Conservation (phyloP, 2,113 vertebrate genomes). For the Xenopus laevis region DNA sequence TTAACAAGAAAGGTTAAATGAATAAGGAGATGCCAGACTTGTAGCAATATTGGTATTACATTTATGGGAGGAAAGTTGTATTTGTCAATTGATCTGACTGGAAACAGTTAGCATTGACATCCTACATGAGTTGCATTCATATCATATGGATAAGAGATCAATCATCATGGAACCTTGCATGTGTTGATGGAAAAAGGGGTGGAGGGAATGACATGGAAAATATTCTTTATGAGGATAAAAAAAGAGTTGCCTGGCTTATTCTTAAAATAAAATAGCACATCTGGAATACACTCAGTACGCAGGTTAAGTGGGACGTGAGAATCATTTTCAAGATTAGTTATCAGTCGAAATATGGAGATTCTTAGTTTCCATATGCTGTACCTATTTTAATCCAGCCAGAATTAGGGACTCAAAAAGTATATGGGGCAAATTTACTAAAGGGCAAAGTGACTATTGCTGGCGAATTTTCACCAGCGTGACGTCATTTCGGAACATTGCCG, state of each 20-base stretch:
- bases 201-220: conserved; percentile 41
- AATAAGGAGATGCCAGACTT: too few relatives aligned
- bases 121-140: conserved; percentile 10
- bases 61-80: too few relatives aligned
- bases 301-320: conserved; percentile 33
- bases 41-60: too few relatives aligned
- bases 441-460: too few relatives aligned
- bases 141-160: conserved; percentile 38
- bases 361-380: conserved; percentile 31
- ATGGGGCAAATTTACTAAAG: too few relatives aligned
- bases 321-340: conserved; percentile 39
- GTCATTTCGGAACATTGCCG: too few relatives aligned
- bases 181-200: conserved; percentile 41
- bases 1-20: too few relatives aligned
- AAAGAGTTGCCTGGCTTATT: conserved; percentile 21
- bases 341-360: conserved; percentile 26
- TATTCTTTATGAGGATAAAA: conserved; percentile 42
- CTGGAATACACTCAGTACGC: conserved; percentile 36
- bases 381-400: conserved; percentile 7
- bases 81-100: background rate
- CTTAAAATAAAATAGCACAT: conserved; percentile 42
- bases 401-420: conserved; percentile 1
- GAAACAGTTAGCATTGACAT: background rate
- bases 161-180: conserved; percentile 28
- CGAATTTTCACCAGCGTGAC: too few relatives aligned